phyloP scores from a whole-genome alignment of 2,113 vertebrate species.

The Xiphias gladius region DNA sequence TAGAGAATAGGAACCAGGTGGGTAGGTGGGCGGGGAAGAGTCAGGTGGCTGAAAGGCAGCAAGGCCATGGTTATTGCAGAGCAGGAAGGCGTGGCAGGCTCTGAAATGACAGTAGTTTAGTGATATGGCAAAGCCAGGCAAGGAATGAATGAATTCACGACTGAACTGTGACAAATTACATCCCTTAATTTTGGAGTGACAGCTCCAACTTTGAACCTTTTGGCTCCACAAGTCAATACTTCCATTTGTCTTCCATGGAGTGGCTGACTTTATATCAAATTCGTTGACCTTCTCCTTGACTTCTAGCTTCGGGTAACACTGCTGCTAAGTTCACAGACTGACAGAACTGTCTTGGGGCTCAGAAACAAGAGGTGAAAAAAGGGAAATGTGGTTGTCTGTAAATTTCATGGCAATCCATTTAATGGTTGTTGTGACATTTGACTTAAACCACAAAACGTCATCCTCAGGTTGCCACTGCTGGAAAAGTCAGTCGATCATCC shows the following conservation, averaged over 20 bases:
- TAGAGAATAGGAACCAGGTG: too few relatives aligned
- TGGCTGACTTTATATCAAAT: background rate
- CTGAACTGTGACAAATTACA: background rate
- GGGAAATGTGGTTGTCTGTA: too few relatives aligned
- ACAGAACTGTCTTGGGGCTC: background rate
- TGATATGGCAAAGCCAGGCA: too few relatives aligned
- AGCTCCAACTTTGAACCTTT: background rate
- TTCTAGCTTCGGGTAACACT: background rate
- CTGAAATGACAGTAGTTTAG: too few relatives aligned
- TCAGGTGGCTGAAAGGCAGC: too few relatives aligned
- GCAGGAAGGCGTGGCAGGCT: too few relatives aligned
- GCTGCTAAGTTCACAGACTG: background rate
- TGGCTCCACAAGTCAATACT: slow-evolving; percentile 17
- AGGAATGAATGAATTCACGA: too few relatives aligned
- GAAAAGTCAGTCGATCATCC: background rate
- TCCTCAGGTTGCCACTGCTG: background rate
- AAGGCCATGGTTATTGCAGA: too few relatives aligned
- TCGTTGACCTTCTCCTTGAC: background rate
- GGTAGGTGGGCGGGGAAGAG: too few relatives aligned
- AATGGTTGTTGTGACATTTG: background rate
- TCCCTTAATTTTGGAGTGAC: background rate
- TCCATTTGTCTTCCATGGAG: background rate
- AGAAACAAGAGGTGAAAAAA: background rate
- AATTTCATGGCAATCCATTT: background rate
- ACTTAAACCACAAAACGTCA: background rate